Conservation (phyloP, 2,888 invertebrate species). For the Laothoe populi region DNA sequence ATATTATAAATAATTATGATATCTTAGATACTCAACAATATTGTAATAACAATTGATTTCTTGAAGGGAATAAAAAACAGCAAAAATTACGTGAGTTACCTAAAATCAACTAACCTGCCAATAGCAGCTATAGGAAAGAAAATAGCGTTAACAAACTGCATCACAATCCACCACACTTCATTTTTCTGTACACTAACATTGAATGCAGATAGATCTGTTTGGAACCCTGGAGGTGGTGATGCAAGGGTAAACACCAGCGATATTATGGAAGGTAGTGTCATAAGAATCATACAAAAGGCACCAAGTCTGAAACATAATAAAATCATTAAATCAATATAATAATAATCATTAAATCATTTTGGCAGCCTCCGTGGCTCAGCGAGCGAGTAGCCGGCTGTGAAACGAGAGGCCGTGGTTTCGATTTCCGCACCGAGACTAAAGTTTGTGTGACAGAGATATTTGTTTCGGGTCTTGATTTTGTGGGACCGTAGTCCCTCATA, state of each 20-base stretch:
- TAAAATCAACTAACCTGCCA: constrained; percentile 77
- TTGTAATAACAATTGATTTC: too few species aligned
- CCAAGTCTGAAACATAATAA: constrained; percentile 54
- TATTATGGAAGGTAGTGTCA: constrained; percentile 83
- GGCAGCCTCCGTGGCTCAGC: too few species aligned
- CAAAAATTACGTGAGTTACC: background rate
- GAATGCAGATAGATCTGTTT: constrained; percentile 67
- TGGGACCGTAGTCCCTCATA: too few species aligned
- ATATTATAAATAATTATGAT: too few species aligned
- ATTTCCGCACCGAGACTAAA: too few species aligned
- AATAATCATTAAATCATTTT: too few species aligned
- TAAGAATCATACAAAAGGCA: constrained; percentile 63
- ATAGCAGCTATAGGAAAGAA: constrained; percentile 86
- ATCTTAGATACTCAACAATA: too few species aligned
- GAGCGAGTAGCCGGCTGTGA: too few species aligned
- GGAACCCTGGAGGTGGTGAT: constrained; percentile 84
- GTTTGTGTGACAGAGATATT: too few species aligned
- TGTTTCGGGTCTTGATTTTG: too few species aligned
- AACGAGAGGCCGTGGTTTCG: too few species aligned
- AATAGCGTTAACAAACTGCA: constrained; percentile 78
- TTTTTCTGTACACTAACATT: constrained; percentile 71
- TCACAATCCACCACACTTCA: constrained; percentile 70
- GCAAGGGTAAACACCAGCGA: constrained; percentile 85
- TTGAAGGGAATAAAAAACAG: constrained; percentile 13
- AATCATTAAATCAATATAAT: background rate